Evolutionary conservation across 1,140 invertebrate genomes (phyloP).

Genomic region (Diorhabda carinulata): DNA sequence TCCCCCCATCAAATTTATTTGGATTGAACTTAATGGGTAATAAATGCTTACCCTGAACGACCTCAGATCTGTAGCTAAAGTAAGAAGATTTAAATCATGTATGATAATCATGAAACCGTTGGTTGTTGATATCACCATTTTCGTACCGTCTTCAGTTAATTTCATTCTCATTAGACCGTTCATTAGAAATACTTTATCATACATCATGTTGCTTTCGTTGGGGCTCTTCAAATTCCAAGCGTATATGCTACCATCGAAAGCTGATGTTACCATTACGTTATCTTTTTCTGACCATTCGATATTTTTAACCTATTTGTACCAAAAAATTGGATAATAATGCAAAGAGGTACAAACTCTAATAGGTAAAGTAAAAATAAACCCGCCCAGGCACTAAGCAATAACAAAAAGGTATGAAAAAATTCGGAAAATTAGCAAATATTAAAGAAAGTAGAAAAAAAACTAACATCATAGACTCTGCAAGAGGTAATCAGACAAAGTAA

Average conservation of each 20-base stretch:
- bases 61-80: slow-evolving; percentile 72
- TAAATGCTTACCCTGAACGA: slow-evolving; percentile 71
- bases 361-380: too few relatives aligned
- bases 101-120: slow-evolving; percentile 86
- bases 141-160: slow-evolving; percentile 76
- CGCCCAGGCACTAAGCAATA: too few relatives aligned
- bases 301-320: slow-evolving; percentile 66
- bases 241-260: slow-evolving; percentile 89
- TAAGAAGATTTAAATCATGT: slow-evolving; percentile 80
- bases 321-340: too few relatives aligned
- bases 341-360: too few relatives aligned
- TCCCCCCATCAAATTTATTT: background rate
- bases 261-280: slow-evolving; percentile 82
- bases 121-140: slow-evolving; percentile 87
- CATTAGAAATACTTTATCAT: slow-evolving; percentile 75
- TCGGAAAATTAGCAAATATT: too few relatives aligned
- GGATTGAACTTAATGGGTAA: too few relatives aligned
- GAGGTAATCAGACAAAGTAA: too few relatives aligned
- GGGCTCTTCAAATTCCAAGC: slow-evolving; percentile 92
- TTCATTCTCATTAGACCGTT: slow-evolving; percentile 85
- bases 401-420: background rate
- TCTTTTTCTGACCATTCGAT: slow-evolving; percentile 89
- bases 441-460: too few relatives aligned
- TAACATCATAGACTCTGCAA: too few relatives aligned
- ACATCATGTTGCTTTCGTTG: slow-evolving; percentile 71